These are phyloP conservation scores for Seriola rivoliana DNA, from an alignment of 2,113 vertebrate genomes.

Conservation along the genomic window DNA sequence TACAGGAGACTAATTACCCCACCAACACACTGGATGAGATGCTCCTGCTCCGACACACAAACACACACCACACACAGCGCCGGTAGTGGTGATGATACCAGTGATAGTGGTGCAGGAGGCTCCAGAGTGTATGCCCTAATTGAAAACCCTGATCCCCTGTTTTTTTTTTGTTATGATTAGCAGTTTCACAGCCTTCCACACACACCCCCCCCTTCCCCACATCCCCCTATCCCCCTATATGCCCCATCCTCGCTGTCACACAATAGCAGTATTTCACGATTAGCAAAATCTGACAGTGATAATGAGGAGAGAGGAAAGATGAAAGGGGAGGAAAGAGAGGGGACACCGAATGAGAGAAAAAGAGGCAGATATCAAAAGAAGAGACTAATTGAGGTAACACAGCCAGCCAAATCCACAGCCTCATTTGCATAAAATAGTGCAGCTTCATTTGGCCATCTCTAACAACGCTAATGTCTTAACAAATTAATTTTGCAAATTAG, in stretches of 20 bases:
- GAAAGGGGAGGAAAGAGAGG: constrained; percentile 69
- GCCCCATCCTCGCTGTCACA: constrained; percentile 68
- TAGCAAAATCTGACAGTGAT: constrained; percentile 80
- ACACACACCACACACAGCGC: constrained; percentile 51
- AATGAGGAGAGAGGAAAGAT: constrained; percentile 72
- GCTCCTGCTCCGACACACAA: constrained; percentile 50
- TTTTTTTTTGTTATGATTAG: constrained; percentile 88
- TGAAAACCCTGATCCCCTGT: constrained; percentile 92
- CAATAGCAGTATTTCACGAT: constrained; percentile 93
- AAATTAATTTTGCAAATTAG: constrained; percentile 99
- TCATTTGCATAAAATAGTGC: constrained; percentile 97
- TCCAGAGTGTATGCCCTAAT: constrained; percentile 90
- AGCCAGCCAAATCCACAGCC: constrained; percentile 92
- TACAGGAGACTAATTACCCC: constrained; percentile 86
- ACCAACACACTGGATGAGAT: constrained; percentile 54
- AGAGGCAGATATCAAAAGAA: constrained; percentile 93
- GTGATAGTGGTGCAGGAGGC: constrained; percentile 73
- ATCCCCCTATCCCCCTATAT: not conserved
- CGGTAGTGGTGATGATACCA: constrained; percentile 45
- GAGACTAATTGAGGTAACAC: constrained; percentile 95
- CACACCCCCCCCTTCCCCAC: constrained; percentile 41
- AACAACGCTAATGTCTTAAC: constrained; percentile 98
- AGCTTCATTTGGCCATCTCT: constrained; percentile 97
- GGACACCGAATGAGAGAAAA: constrained; percentile 82
- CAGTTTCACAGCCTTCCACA: constrained; percentile 83